These are phyloP conservation scores for Cassiopea andromeda DNA, from an alignment of 30 jellyfish, hydroid and myxozoan species.

Conservation along the genomic window DNA sequence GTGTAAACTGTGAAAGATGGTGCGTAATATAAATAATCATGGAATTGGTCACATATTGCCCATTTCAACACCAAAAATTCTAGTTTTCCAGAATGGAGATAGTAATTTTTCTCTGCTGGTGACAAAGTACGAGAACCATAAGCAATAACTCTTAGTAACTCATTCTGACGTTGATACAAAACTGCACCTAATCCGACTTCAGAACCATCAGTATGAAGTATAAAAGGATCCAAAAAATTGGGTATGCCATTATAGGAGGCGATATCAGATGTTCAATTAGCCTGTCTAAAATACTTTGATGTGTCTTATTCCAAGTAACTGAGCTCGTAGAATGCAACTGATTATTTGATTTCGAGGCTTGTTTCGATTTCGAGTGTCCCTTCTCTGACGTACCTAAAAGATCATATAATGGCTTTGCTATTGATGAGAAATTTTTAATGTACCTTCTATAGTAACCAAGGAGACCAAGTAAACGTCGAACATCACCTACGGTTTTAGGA, in stretches of 20 bases:
- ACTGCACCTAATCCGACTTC: too few species aligned
- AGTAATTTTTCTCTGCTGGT: slow-evolving; percentile 49
- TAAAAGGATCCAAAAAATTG: too few species aligned
- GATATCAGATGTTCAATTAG: too few species aligned
- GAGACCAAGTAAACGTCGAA: slow-evolving; percentile 37
- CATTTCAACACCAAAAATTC: slow-evolving; percentile 55
- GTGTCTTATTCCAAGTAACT: background rate
- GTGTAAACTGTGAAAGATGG: slow-evolving; percentile 35
- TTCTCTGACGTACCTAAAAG: background rate
- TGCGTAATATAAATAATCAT: slow-evolving; percentile 33
- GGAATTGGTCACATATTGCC: slow-evolving; percentile 42
- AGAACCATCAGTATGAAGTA: too few species aligned
- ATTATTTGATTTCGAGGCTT: background rate
- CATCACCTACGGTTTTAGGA: slow-evolving; percentile 61
- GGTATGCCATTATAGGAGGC: too few species aligned
- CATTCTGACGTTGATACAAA: too few species aligned
- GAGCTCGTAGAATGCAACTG: slow-evolving; percentile 2
- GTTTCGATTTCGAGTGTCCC: background rate
- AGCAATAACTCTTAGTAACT: slow-evolving; percentile 14
- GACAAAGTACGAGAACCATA: slow-evolving; percentile 46
- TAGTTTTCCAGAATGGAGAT: slow-evolving; percentile 48
- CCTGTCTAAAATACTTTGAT: background rate
- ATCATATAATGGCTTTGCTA: slow-evolving; percentile 53
- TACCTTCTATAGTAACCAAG: slow-evolving; percentile 48
- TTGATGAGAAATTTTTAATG: slow-evolving; percentile 37